phyloP scores from a whole-genome alignment of 2,113 vertebrate species.

The Aleadryas rufinucha region DNA sequence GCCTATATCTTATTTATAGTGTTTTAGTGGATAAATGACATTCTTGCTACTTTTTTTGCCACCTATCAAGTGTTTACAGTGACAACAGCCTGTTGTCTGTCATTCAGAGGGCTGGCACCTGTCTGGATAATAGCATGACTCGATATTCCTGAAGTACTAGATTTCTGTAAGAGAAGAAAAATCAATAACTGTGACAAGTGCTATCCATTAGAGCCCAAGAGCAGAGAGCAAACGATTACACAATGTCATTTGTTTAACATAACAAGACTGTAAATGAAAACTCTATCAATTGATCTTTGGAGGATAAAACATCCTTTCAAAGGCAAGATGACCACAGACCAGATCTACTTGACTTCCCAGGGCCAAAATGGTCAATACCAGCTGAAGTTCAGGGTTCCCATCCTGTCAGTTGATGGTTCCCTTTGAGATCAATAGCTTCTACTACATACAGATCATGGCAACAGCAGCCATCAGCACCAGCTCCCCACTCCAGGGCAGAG shows the following conservation, averaged over 20 bases:
- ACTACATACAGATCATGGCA: neutral
- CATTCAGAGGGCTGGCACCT: slow-evolving; percentile 15
- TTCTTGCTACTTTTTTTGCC: neutral
- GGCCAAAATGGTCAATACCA: neutral
- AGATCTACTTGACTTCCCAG: neutral
- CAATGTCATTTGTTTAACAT: slow-evolving; percentile 8
- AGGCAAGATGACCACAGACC: neutral
- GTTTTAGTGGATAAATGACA: slow-evolving; percentile 30
- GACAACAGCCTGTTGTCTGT: slow-evolving; percentile 15
- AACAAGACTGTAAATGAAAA: slow-evolving; percentile 23
- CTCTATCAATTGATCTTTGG: neutral
- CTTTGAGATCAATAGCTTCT: neutral
- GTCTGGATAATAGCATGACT: slow-evolving; percentile 30
- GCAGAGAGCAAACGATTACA: slow-evolving; percentile 3
- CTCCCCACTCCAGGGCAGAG: neutral
- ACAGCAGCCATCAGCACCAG: neutral
- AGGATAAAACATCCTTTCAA: neutral
- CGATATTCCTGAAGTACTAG: slow-evolving; percentile 37
- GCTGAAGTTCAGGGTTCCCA: neutral
- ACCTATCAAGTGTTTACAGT: slow-evolving; percentile 10
- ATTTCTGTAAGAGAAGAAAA: slow-evolving; percentile 40
- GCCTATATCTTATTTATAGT: slow-evolving; percentile 16
- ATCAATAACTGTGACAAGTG: slow-evolving; percentile 54
- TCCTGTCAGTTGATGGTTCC: neutral
- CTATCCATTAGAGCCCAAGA: slow-evolving; percentile 5